Percentiles rank a stretch among this genome's conserved stretches.
These are phyloP conservation scores for Carcharodon carcharias DNA, from an alignment of 2,797 vertebrate genomes.

Conservation along the genomic window DNA sequence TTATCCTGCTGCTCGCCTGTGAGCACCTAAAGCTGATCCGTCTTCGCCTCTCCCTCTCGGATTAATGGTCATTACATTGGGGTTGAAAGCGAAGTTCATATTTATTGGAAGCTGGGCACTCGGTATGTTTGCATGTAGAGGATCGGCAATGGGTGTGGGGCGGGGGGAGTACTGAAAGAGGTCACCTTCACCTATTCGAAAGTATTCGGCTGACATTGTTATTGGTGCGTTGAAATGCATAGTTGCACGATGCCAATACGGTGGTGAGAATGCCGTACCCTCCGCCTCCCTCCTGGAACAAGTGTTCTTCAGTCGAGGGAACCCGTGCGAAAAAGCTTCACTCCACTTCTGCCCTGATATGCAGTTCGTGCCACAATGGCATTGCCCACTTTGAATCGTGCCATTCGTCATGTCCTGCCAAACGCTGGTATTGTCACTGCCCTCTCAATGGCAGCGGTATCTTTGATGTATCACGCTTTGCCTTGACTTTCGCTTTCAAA, in stretches of 20 bases:
- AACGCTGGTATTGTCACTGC: not conserved
- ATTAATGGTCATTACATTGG: not conserved
- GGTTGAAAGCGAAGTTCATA: not conserved
- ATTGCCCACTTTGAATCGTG: not conserved
- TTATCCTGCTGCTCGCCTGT: too few relatives aligned
- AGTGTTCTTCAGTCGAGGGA: not conserved
- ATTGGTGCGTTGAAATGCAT: not conserved
- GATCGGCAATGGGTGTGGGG: too few relatives aligned
- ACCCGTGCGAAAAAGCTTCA: not conserved
- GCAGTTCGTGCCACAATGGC: not conserved
- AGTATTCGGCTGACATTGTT: not conserved
- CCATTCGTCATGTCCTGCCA: not conserved
- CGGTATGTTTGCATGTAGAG: not conserved
- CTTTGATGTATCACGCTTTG: not conserved
- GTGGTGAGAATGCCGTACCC: not conserved
- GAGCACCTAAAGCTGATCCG: not conserved
- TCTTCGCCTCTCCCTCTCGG: not conserved
- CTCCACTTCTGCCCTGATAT: not conserved
- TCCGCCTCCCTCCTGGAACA: too few relatives aligned
- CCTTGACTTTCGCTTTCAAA: not conserved
- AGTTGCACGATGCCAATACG: not conserved
- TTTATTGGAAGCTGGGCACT: not conserved
- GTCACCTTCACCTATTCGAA: not conserved
- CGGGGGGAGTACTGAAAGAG: not conserved
- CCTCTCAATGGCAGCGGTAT: not conserved